phyloP scores from a whole-genome alignment of 2,888 invertebrate species.

The Eudasyphora cyanicolor region DNA sequence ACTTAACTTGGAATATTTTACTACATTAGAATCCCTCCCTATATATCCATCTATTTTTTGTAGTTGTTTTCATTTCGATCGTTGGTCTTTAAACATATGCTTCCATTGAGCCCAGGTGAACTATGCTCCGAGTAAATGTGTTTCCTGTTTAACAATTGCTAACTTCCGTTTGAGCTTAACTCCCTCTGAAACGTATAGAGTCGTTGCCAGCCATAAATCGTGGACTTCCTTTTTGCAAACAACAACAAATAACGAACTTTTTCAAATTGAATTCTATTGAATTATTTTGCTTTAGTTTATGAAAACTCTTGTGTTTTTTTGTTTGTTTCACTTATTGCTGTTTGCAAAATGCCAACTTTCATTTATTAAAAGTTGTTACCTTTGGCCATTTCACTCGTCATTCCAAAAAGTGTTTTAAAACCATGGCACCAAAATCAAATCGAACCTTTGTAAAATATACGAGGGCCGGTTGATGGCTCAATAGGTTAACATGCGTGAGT shows the following conservation, averaged over 20 bases:
- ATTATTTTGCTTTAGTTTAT: neutral
- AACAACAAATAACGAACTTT: slow-evolving; percentile 15
- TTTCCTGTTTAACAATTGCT: slow-evolving; percentile 47
- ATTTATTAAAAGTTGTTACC: slow-evolving; percentile 5
- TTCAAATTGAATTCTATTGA: slow-evolving; percentile 19
- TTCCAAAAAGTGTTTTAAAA: neutral
- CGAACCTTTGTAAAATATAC: neutral
- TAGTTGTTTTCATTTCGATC: neutral
- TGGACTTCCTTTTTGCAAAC: slow-evolving; percentile 34
- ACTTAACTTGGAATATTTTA: too few species aligned
- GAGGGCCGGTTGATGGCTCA: neutral
- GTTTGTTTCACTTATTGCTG: neutral
- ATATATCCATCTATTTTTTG: too few species aligned
- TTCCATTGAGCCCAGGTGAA: slow-evolving; percentile 1
- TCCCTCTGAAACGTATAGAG: neutral
- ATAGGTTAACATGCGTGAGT: neutral
- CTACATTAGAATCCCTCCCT: too few species aligned
- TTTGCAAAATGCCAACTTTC: neutral
- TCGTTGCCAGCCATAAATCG: slow-evolving; percentile 12
- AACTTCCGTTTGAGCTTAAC: slow-evolving; percentile 34
- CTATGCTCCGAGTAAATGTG: slow-evolving; percentile 16
- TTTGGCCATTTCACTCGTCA: slow-evolving; percentile 1
- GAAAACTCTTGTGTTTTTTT: neutral
- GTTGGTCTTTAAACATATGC: slow-evolving; percentile 3
- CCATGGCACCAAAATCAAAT: neutral